Evolutionary conservation across 2,113 vertebrate genomes (phyloP), one percentile per base, ranked within the genome.

Genomic region (Phylloscopus whistleri): DNA sequence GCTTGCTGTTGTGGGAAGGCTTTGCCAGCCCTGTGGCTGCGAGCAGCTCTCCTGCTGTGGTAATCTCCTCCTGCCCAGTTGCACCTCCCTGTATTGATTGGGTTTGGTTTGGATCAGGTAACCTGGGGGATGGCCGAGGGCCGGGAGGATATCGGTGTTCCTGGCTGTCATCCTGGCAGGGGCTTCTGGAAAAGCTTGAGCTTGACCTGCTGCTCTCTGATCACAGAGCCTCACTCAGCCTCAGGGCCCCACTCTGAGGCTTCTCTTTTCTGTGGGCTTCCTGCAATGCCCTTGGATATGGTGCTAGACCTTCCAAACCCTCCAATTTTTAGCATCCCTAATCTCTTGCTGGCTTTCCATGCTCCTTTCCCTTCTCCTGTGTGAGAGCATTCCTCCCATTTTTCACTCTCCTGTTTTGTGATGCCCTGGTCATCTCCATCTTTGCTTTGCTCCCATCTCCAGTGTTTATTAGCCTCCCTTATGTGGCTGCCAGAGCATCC

Each of bases 71-170:
- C 3, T 35, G 91, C 74, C 4, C 23, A 72, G 22, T 74, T 79
- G 55, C 78, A 55, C 77, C 81, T 70, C 69, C 62, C 67, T 39
- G 33, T 33, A 74, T 89, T 80, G 96, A 89, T 93, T 58, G 30
- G 85, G 44, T 62, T 96, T 55, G 64, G 80, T 93, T 70, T 37
- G 74, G 90, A 87, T 84, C 68, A 82, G 87, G 74, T 41, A 31
- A 62, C 43, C 93, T 60, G 17, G 13, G 4, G 89, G 82, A 49
- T 13, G 63, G 92, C 46, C 33, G 64, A 53, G 58, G 43, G 51
- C 75, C 0, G 43, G 60, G 53, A 28, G 52, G 41, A 19, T 16
- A 8, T 13, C 3, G 73, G 64, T 1, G 51, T 13, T 82, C 41
- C 68, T 43, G 64, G 31, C 59, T 89, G 24, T 35, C 17, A 11